These are phyloP conservation scores for Achroia grisella DNA, from an alignment of 1,140 invertebrate genomes.

Conservation along the genomic window DNA sequence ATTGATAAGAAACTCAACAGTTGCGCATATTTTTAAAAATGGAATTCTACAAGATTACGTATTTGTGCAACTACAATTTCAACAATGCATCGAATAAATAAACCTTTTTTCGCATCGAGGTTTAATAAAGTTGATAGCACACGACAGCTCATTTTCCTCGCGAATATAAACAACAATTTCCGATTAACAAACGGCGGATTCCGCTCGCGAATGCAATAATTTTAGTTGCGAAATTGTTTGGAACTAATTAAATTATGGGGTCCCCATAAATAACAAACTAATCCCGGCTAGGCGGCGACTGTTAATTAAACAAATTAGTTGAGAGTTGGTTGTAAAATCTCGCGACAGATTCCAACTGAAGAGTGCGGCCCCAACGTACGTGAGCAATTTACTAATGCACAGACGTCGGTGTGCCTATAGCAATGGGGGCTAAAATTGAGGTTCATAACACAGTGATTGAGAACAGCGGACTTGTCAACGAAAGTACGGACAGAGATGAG, in stretches of 20 bases:
- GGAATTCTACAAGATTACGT: no score
- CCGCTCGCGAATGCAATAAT: constrained; percentile 1
- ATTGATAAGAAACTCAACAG: no score
- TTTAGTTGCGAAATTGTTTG: constrained; percentile 7
- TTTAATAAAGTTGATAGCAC: no score
- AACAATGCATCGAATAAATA: no score
- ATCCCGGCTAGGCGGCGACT: constrained; percentile 7
- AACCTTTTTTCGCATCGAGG: no score
- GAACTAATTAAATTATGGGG: constrained; percentile 5
- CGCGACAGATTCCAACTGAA: constrained; percentile 55
- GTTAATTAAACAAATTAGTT: constrained; percentile 62
- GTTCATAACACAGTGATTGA: neutral
- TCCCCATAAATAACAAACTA: constrained; percentile 14
- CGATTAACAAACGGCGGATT: constrained; percentile 12
- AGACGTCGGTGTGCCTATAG: constrained; percentile 28
- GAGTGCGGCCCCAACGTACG: constrained; percentile 46
- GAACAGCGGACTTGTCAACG: no score
- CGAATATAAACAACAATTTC: constrained; percentile 7
- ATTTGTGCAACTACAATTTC: no score
- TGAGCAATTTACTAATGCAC: constrained; percentile 66
- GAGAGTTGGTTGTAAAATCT: constrained; percentile 43
- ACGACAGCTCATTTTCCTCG: no score
- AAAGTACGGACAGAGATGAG: no score
- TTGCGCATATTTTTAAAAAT: no score
- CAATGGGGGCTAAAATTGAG: constrained; percentile 25